Evolutionary conservation across 2,888 invertebrate species (phyloP), one percentile per base, ranked within the genome.

Genomic region (Apamea monoglypha): DNA sequence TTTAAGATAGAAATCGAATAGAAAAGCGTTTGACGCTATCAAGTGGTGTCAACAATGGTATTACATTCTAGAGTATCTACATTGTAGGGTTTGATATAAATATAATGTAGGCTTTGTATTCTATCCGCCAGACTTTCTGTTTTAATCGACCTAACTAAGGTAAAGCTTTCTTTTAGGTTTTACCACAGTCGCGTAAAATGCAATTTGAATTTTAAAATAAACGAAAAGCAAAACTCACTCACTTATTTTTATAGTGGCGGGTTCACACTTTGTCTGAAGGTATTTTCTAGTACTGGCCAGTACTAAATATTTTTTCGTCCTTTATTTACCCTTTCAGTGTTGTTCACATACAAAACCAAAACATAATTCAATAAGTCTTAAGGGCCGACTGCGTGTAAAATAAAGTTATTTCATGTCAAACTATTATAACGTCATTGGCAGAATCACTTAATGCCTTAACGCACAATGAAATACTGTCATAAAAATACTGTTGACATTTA

Each of bases 1-100:
- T 91, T 85, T 78, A 68, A 86, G 86, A 87, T 86, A 90, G 83
- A 89, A 89, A 90, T 91, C 85, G 89, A 91, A 91, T 89, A 88
- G 89, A 89, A 91, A 85, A 88, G 63, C 80, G 75, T 81, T 86
- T 83, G 78, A 81, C 69, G 81, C 12, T 75, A 73, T 78, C 85
- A 70, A 75, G 64, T 64, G 59, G n/a, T 36, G 79, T 67, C 61
- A 73, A 85, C 56, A 29, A 53, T 71, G 44, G 69, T 56, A 56
- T 75, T 73, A 80, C 59, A 69, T 69, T 64, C 12, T 64, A 40
- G 21, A 47, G 18, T 71, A 59, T 21, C 16, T 32, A 84, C 59
- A 83, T 67, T 83, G 69, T 78, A 70, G 25, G 12, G 12, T 73
- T 32, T 56, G 12, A 25, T 44, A 36, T 32, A 50, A 40, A 29